Conservation (phyloP, 30 jellyfish, hydroid and myxozoan species). For the Aurelia coerulea region DNA sequence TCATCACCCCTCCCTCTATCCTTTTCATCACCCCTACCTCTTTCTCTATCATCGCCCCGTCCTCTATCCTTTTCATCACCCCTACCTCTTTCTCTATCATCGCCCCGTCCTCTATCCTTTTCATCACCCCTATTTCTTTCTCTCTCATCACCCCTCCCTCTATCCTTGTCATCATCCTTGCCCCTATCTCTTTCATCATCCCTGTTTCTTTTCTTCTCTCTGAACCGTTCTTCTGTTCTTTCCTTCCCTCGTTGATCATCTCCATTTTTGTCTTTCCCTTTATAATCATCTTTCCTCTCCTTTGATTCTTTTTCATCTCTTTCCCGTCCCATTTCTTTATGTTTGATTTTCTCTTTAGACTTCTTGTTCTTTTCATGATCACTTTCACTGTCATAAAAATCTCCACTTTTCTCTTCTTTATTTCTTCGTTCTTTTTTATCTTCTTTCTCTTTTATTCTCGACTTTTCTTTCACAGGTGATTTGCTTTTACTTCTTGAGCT, state of each 20-base stretch:
- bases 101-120: conserved; percentile 35
- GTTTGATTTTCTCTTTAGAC: conserved; percentile 7
- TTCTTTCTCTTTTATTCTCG: conserved; percentile 31
- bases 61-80: conserved; percentile 32
- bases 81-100: background rate
- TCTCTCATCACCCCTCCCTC: conserved; percentile 39
- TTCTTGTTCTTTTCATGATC: conserved; percentile 40
- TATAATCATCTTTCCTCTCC: conserved; percentile 34
- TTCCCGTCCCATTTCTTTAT: conserved; percentile 21
- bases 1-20: conserved; percentile 39
- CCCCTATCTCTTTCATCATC: conserved; percentile 26
- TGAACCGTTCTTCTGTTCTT: background rate
- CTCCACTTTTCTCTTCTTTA: background rate
- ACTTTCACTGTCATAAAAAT: conserved; percentile 31
- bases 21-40: conserved; percentile 1
- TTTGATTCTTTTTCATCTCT: conserved; percentile 31
- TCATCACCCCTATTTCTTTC: conserved; percentile 13
- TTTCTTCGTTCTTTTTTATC: conserved; percentile 15
- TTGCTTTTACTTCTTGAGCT: conserved; percentile 44
- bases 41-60: conserved; percentile 35
- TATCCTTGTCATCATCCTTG: conserved; percentile 17
- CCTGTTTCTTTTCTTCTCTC: conserved; percentile 7
- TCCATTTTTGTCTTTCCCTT: conserved; percentile 24
- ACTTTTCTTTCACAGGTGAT: conserved; percentile 62
- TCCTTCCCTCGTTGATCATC: conserved; percentile 1